Percentiles rank a stretch among this genome's conserved stretches.
Conservation (phyloP, 2,797 vertebrate species). For the Podarcis lilfordi region DNA sequence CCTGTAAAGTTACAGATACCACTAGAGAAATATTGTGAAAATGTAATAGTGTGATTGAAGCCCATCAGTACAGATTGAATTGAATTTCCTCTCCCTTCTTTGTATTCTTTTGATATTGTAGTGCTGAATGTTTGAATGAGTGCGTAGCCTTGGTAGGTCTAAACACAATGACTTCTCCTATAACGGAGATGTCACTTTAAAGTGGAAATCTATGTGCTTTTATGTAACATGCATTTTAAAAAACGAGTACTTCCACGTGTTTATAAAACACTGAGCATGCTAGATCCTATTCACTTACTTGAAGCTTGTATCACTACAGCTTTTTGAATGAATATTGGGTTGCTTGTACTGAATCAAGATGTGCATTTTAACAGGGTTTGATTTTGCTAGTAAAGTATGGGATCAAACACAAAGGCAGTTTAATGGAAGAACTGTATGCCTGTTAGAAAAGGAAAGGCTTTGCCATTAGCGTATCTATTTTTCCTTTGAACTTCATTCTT, state of each 20-base stretch:
- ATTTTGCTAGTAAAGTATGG: not conserved
- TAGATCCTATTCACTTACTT: not conserved
- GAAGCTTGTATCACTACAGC: not conserved
- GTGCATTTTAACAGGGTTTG: not conserved
- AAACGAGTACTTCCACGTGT: not conserved
- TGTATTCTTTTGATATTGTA: not conserved
- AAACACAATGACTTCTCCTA: not conserved
- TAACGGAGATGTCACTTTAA: not conserved
- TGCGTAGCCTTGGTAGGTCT: not conserved
- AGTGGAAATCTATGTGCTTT: not conserved
- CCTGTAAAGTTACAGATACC: not conserved
- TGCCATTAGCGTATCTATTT: not conserved
- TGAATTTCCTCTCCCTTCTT: not conserved
- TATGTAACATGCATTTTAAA: not conserved
- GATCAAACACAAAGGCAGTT: not conserved
- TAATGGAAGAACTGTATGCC: not conserved
- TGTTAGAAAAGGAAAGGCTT: not conserved
- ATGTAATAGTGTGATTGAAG: not conserved
- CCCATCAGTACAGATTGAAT: not conserved
- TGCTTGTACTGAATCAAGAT: not conserved
- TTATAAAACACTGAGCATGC: not conserved
- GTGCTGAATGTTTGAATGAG: not conserved
- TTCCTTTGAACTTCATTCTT: not conserved
- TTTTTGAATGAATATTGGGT: not conserved
- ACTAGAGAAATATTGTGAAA: not conserved